Conservation (phyloP, 2,888 invertebrate genomes). For the Helicoverpa assulta region DNA sequence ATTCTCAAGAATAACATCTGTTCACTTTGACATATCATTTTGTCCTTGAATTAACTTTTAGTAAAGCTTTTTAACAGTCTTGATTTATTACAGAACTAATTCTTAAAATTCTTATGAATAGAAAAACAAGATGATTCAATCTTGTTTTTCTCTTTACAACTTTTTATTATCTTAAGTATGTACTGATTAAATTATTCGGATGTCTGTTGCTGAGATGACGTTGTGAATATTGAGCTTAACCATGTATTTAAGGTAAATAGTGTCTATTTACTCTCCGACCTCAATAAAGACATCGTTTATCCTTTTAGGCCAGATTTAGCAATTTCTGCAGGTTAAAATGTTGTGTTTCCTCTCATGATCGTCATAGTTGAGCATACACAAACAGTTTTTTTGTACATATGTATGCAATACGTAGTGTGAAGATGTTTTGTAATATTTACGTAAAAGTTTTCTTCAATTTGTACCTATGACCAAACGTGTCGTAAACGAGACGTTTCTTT, state of each 20-base stretch:
- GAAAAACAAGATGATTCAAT: neutral
- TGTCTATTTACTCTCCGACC: slow-evolving; percentile 25
- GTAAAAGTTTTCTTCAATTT: slow-evolving; percentile 28
- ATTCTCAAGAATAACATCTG: neutral
- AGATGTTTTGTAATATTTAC: slow-evolving; percentile 30
- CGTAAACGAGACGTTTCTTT: neutral
- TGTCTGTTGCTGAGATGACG: slow-evolving; percentile 15
- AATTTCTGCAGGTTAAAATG: slow-evolving; percentile 20
- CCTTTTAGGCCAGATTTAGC: slow-evolving; percentile 20
- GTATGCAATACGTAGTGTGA: slow-evolving; percentile 42
- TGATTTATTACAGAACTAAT: slow-evolving; percentile 3
- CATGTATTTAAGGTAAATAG: slow-evolving; percentile 23
- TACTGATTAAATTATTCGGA: slow-evolving; percentile 3
- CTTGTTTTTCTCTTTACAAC: neutral
- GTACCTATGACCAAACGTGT: neutral
- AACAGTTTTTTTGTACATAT: slow-evolving; percentile 5
- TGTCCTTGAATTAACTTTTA: slow-evolving; percentile 1
- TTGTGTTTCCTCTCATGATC: slow-evolving; percentile 13
- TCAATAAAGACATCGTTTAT: slow-evolving; percentile 29
- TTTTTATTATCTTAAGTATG: slow-evolving; percentile 8
- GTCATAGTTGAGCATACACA: neutral
- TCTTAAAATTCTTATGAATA: neutral
- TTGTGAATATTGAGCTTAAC: slow-evolving; percentile 11
- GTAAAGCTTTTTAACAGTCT: neutral
- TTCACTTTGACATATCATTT: slow-evolving; percentile 5